Percentiles rank a stretch among this genome's conserved stretches.
Evolutionary conservation across 2,113 vertebrate genomes (phyloP).

Genomic region (Megaceryle maxima): DNA sequence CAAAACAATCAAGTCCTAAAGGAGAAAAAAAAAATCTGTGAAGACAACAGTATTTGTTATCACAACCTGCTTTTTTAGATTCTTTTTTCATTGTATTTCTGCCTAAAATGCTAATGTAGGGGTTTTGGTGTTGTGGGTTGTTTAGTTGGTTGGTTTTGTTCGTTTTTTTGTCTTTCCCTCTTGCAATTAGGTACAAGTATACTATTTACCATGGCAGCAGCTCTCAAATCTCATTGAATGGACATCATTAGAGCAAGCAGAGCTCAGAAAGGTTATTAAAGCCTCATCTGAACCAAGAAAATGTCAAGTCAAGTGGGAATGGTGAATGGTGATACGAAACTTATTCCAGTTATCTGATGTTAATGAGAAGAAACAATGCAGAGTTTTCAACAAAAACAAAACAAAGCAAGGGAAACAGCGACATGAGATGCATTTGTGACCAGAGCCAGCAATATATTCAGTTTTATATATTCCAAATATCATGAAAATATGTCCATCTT

Average conservation of each 20-base stretch:
- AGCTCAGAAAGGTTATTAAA: conserved; percentile 72
- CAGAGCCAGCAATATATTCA: background rate
- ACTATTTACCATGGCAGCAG: conserved; percentile 18
- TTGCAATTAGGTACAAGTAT: conserved; percentile 35
- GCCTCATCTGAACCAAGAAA: conserved; percentile 67
- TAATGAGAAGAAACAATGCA: conserved; percentile 68
- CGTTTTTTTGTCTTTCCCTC: background rate
- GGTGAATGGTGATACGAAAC: conserved; percentile 47
- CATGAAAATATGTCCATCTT: conserved; percentile 70
- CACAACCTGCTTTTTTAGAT: background rate
- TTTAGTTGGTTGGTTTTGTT: background rate
- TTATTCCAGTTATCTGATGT: conserved; percentile 52
- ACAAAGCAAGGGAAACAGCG: background rate
- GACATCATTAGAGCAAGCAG: conserved; percentile 72
- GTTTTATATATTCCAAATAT: conserved; percentile 16
- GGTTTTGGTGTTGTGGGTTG: too few species aligned
- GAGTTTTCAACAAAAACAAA: background rate
- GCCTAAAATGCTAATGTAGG: background rate
- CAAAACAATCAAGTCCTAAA: background rate
- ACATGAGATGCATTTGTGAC: conserved; percentile 17
- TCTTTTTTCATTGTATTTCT: background rate
- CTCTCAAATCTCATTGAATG: conserved; percentile 31
- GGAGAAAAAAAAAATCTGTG: background rate
- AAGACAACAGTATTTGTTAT: background rate
- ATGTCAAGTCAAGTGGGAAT: conserved; percentile 69